phyloP scores from a whole-genome alignment of 2,113 vertebrate species.

The Xerus inauris region DNA sequence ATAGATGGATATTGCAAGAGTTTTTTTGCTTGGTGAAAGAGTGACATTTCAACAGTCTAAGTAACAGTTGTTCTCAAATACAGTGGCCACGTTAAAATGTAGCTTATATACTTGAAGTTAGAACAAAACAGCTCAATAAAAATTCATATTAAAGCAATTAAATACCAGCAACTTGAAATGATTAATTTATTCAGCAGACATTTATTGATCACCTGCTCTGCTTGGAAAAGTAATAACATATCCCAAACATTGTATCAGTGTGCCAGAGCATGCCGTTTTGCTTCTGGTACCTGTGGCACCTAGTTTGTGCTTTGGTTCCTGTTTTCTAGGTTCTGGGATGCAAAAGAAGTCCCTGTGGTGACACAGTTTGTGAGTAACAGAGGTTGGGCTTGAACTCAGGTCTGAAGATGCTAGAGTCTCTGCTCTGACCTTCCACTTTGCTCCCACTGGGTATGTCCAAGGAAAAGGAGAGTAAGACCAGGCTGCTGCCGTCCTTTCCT shows the following conservation, averaged over 20 bases:
- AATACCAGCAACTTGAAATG: slow-evolving; percentile 61
- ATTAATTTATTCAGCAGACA: slow-evolving; percentile 63
- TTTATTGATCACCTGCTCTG: slow-evolving; percentile 65
- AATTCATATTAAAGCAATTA: slow-evolving; percentile 70
- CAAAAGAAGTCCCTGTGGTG: neutral
- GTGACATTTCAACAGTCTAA: slow-evolving; percentile 45
- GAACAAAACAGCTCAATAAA: slow-evolving; percentile 67
- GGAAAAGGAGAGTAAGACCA: neutral
- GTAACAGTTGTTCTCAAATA: slow-evolving; percentile 29
- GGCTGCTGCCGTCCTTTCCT: neutral
- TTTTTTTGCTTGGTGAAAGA: neutral
- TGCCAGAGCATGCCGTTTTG: neutral
- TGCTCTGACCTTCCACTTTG: neutral
- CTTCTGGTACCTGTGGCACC: neutral
- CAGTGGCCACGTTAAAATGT: slow-evolving; percentile 55
- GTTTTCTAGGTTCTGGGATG: neutral
- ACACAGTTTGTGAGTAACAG: neutral
- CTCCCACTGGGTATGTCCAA: neutral
- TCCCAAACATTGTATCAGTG: neutral
- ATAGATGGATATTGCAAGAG: slow-evolving; percentile 32
- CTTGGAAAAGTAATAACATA: slow-evolving; percentile 46
- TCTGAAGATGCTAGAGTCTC: neutral
- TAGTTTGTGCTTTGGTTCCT: neutral
- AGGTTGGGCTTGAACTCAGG: neutral
- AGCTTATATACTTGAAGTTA: slow-evolving; percentile 45